These are phyloP conservation scores for Notothenia coriiceps DNA, from an alignment of 2,113 vertebrate species.

Conservation along the genomic window DNA sequence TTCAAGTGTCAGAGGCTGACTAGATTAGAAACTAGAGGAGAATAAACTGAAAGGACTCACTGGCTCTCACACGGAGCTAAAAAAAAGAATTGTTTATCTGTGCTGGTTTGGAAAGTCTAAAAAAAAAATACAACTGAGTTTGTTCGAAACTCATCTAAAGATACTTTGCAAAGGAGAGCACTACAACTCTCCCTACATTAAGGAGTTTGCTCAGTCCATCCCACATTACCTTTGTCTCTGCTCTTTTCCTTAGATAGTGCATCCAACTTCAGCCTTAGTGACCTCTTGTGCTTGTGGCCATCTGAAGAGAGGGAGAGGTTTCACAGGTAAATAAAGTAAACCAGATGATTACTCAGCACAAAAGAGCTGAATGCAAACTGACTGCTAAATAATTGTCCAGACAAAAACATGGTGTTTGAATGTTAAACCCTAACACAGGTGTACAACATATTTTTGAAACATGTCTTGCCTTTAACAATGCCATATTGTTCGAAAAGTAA, in stretches of 20 bases:
- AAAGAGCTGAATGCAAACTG: not conserved
- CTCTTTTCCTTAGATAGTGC: constrained; percentile 97
- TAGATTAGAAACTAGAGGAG: constrained; percentile 45
- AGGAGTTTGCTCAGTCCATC: not conserved
- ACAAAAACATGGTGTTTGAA: constrained; percentile 5
- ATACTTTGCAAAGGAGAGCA: not conserved
- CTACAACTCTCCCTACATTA: not conserved
- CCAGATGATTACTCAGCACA: not conserved
- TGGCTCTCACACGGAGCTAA: constrained; percentile 24
- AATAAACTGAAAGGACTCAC: constrained; percentile 41
- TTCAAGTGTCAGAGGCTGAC: constrained; percentile 53
- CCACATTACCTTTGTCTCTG: constrained; percentile 93
- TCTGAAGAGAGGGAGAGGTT: constrained; percentile 82
- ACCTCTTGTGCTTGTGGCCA: constrained; percentile 96
- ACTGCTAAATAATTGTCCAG: constrained; percentile 5
- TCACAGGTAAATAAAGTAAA: not conserved
- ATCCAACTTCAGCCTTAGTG: constrained; percentile 95
- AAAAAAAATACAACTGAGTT: constrained; percentile 1
- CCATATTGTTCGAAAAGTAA: not conserved
- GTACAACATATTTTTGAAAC: not conserved
- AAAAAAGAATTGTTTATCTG: constrained; percentile 41
- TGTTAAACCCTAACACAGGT: not conserved
- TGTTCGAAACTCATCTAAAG: constrained; percentile 6
- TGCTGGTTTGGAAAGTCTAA: constrained; percentile 28
- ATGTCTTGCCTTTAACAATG: not conserved